Base-by-base conservation (phyloP, 1,140 invertebrate species). In the Drosophila athabasca region DNA sequence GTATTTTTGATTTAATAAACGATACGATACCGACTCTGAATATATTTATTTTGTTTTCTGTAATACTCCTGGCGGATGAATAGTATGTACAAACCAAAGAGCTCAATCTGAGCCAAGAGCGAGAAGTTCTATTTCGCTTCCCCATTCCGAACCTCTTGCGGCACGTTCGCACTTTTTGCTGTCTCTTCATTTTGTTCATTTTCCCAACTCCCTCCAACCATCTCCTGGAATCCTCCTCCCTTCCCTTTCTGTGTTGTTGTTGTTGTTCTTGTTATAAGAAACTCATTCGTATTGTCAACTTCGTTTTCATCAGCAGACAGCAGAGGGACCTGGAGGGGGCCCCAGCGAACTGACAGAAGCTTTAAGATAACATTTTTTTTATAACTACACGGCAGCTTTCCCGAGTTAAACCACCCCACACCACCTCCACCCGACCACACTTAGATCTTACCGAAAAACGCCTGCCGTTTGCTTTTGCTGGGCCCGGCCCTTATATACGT, bases 1-100 rank as follows among this genome's bases (percentile, higher is more conserved):
- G 59, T 82, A 76, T 79, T 82, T 90, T 82, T 85, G 81, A 90
- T 90, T 90, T 90, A 90, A 85, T 90, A 71, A 90, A 79, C 76
- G 24, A 24, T 24, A 52, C 29, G 60, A 55, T 17, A 58, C 13
- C 51, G 48, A 52, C 17, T 35, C 45, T 35, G 2, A 35, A 35
- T 8, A 35, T 35, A 35, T 35, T 35, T 31, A 52, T 73, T 72
- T 51, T 9, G 45, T 70, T 44, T 51, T 49, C 39, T 72, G 69
- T 52, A 59, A 44, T 51, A 39, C 59, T 50, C 29, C 46, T 31
- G 8, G 31, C 8, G 31, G 9, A 35, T 35, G 31, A 35, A 29
- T 29, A 29, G 29, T 0, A 29, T 29, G 29, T 29, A 29, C 51
- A 73, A 73, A 39, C 48, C 69, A 55, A 74, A 84, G 71, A 79